Base-by-base conservation (phyloP, 2,888 invertebrate species). In the Nephrotoma guestfalica region DNA sequence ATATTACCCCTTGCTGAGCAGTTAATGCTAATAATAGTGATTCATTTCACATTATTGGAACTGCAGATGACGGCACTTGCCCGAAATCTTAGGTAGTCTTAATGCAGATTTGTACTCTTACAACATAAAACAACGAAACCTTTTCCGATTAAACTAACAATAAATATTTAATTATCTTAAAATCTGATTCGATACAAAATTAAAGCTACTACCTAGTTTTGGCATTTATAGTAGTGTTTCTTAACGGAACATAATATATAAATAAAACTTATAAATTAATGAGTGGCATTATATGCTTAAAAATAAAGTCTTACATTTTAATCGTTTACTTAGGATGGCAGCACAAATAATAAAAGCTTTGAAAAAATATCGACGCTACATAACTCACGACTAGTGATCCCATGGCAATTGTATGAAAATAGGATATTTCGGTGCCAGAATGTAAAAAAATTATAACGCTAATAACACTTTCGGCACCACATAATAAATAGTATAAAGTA, bases 401-500 rank as follows among this genome's bases (percentile, higher is more conserved):
- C 18, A 71, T 7, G 30, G 71, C 71, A 71, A 71, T 71, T 18
- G 9, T 18, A 71, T 71, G 71, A 18, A 3, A 6, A 71, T 4
- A 30, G 18, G 71, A 9, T 9, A 71, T 71, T 71, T 71, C 71
- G 2, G 5, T 9, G 11, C 0, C 9, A 85, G 18, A 45, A 85
- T 43, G 6, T 43, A 43, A 45, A 85, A 42, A 43, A 43, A 85
- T 85, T 9, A 43, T 13, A 9, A 93, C 93, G 87, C 95, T 95
- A 0, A 92, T 89, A 0, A 94, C 89, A 90, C 96, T 96, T 90
- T 96, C 95, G 1, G 94, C 85, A 87, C 95, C 94, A 89, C 96
- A 95, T 30, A 96, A 89, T 7, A 92, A 91, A 88, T 96, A 96
- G 89, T 95, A 96, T 7, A 94, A 89, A 0, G 94, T 88, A 89